Evolutionary conservation across 2,797 vertebrate species (phyloP).

Genomic region (Lithobates pipiens): DNA sequence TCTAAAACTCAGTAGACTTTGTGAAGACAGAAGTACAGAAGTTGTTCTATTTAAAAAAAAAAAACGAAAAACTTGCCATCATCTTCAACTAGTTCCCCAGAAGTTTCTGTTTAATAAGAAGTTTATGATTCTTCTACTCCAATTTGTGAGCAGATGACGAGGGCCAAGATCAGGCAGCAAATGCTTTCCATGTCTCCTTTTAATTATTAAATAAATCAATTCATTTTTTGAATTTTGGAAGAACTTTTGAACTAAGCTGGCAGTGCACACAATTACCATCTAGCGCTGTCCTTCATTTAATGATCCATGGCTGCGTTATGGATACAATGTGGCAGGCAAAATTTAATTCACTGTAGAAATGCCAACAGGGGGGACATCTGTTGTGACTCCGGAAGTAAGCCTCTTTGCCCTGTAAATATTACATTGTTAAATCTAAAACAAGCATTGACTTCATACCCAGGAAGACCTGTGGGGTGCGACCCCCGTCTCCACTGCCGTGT

Average conservation of each 20-base stretch:
- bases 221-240: not conserved
- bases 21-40: no score
- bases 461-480: no score
- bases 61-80: no score
- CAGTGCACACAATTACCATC: not conserved
- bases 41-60: no score
- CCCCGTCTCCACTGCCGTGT: not conserved
- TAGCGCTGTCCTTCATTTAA: not conserved
- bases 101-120: not conserved
- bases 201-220: constrained; percentile 17
- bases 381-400: not conserved
- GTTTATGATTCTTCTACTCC: not conserved
- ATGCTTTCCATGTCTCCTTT: not conserved
- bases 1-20: no score
- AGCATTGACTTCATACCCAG: not conserved
- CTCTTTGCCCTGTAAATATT: not conserved
- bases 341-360: not conserved
- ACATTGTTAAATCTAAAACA: constrained; percentile 7
- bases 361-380: not conserved
- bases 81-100: not conserved
- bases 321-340: not conserved
- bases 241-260: not conserved
- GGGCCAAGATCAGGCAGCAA: not conserved
- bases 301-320: not conserved
- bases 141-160: not conserved